These are phyloP conservation scores for Steromphala cineraria DNA, from an alignment of 2,888 invertebrate genomes.

Conservation along the genomic window DNA sequence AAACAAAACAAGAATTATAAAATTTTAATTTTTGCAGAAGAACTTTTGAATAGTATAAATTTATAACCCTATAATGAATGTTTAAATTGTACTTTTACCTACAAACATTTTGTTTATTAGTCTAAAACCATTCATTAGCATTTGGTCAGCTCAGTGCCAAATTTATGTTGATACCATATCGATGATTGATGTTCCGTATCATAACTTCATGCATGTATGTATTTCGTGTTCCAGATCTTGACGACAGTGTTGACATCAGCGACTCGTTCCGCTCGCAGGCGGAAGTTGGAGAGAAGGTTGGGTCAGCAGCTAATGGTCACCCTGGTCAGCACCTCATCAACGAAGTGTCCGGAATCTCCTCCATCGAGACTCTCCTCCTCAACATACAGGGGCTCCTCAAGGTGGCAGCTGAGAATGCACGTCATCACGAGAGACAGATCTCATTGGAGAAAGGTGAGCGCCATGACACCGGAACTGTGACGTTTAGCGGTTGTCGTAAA, in stretches of 20 bases:
- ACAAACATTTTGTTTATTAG: no score
- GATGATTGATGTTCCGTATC: no score
- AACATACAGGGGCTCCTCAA: conserved; percentile 97
- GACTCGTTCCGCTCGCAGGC: conserved; percentile 42
- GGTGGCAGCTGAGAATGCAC: conserved; percentile 97
- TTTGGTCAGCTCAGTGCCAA: no score
- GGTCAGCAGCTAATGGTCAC: conserved; percentile 36
- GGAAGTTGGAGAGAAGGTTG: conserved; percentile 48
- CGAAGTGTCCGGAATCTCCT: conserved; percentile 78
- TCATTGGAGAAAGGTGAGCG: conserved; percentile 95
- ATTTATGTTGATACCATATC: no score
- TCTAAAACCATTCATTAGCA: no score
- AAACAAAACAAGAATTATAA: no score
- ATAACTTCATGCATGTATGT: no score
- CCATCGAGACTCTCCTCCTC: conserved; percentile 93
- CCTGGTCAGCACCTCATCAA: conserved; percentile 48
- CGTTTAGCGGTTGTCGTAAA: neutral
- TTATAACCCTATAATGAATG: no score
- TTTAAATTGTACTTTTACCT: no score
- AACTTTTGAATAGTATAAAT: no score
- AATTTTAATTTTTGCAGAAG: no score
- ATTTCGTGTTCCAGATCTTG: conserved; percentile 43
- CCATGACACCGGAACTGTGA: neutral
- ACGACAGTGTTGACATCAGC: conserved; percentile 47
- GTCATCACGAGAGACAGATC: conserved; percentile 96